Evolutionary conservation across 2,888 invertebrate genomes (phyloP), one percentile per base, ranked within the genome.

Genomic region (Plebejus anna): DNA sequence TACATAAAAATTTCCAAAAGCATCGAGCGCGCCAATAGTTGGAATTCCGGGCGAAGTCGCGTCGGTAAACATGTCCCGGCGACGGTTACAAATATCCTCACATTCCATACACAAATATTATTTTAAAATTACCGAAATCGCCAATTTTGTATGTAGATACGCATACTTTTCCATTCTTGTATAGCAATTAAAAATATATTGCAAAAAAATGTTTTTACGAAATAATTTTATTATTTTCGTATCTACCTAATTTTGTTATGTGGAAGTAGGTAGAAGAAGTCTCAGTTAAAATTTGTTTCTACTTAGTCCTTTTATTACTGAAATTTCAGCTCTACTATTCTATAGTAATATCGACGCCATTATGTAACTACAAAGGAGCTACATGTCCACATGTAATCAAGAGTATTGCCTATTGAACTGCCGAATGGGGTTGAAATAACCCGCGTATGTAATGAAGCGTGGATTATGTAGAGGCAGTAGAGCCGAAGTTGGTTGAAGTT

Each of bases 401-500:
- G 59, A 59, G 59, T 7, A 22, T 59, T 59, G 11, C 4, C 61
- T 22, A 61, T 61, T 47, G 9, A 9, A 47, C 47, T 47, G 47
- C 11, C 4, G 61, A 61, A 28, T 22, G 28, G 61, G 28, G 61
- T 61, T 5, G 11, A 28, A 59, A 4, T 61, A 28, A 61, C 28
- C 11, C 61, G 61, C 61, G 61, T 61, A 28, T 61, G 61, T 61
- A 61, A 61, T 61, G 61, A 61, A 61, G 61, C 28, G 28, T 11
- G 61, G 61, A 61, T 61, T 61, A 61, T 61, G 61, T 61, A 28
- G 61, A 59, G 59, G 47, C 11, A 47, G 47, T 28, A 3, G 11
- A 61, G 61, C 61, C 61, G 61, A 61, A 61, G 28, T 61, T 61
- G 61, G 9, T 3, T 28, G 61, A 61, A 61, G 61, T 61, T 59